A percentile compares a stretch with the other conserved stretches of the same genome.
Evolutionary conservation across 1,140 invertebrate genomes (phyloP).

Genomic region (Patella vulgata): DNA sequence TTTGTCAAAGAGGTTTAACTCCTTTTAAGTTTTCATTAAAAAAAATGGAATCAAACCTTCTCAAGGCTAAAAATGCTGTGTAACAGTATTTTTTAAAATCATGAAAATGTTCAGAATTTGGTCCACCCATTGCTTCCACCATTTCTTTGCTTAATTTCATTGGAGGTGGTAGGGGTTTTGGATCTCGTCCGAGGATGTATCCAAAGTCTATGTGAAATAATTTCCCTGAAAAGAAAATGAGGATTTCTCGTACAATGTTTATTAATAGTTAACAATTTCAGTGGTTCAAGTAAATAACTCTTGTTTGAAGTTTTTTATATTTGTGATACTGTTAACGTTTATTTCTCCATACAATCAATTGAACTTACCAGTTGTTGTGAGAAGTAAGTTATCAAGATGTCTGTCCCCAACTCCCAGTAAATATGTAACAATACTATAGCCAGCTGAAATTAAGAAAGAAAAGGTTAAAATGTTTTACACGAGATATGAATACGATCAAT

Average conservation of each 20-base stretch:
- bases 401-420: slow-evolving; percentile 96
- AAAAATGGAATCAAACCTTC: slow-evolving; percentile 75
- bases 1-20: not conserved
- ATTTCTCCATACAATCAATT: no score
- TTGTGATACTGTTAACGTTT: not conserved
- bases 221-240: slow-evolving; percentile 71
- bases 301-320: not conserved
- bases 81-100: slow-evolving; percentile 95
- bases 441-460: slow-evolving; percentile 75
- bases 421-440: slow-evolving; percentile 99
- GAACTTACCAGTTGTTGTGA: slow-evolving; percentile 78
- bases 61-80: slow-evolving; percentile 93
- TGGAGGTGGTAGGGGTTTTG: slow-evolving; percentile 96
- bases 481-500: no score
- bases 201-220: slow-evolving; percentile 99
- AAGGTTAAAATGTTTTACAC: no score
- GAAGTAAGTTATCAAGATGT: slow-evolving; percentile 95
- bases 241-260: no score
- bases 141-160: slow-evolving; percentile 99
- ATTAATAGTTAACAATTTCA: not conserved
- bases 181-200: slow-evolving; percentile 97
- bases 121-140: slow-evolving; percentile 99
- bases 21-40: no score
- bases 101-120: slow-evolving; percentile 88
- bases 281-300: not conserved